phyloP scores from a whole-genome alignment of 2,797 vertebrate species.

The Garrulus glandarius region DNA sequence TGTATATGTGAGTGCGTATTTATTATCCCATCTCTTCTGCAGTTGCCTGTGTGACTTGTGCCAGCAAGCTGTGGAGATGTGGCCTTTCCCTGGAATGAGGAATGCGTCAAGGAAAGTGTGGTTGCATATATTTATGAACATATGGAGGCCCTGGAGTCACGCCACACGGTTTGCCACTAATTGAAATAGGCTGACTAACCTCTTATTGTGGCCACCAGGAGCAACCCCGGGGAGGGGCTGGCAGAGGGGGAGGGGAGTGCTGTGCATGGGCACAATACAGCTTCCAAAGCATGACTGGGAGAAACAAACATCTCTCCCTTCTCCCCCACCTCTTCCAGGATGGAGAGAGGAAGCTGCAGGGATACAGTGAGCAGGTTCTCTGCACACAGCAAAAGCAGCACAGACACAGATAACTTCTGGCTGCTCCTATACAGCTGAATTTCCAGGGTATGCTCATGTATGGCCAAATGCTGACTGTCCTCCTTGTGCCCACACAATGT shows the following conservation, averaged over 20 bases:
- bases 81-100: constrained; percentile 70
- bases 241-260: background rate
- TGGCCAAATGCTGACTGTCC: background rate
- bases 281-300: background rate
- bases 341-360: background rate
- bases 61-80: constrained; percentile 70
- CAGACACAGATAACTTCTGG: background rate
- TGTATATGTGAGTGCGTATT: constrained; percentile 33
- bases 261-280: background rate
- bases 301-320: background rate
- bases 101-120: constrained; percentile 74
- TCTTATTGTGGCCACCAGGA: constrained; percentile 65
- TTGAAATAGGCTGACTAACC: constrained; percentile 62
- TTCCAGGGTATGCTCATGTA: background rate
- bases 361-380: background rate
- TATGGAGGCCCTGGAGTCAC: constrained; percentile 53
- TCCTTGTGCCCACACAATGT: background rate
- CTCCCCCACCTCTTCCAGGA: background rate
- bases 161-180: constrained; percentile 57
- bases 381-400: background rate
- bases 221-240: background rate
- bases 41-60: constrained; percentile 37
- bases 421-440: background rate
- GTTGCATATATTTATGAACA: constrained; percentile 59
- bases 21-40: constrained; percentile 42